Conservation (phyloP, 2,888 invertebrate species). For the Nephrotoma guestfalica region DNA sequence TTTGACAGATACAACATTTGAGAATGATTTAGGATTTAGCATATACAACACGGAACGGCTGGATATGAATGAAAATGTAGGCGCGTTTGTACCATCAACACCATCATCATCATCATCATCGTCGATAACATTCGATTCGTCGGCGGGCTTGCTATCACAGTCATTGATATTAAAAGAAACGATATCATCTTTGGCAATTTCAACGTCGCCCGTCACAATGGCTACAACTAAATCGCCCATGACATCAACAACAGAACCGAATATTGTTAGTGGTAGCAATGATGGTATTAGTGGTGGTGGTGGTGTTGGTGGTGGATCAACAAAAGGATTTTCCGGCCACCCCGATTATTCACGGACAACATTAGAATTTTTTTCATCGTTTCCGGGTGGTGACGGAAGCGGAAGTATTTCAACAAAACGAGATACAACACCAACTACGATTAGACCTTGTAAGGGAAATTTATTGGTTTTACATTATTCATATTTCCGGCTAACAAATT, state of each 20-base stretch:
- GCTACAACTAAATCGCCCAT: neutral
- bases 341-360: neutral
- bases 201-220: neutral
- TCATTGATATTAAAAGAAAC: neutral
- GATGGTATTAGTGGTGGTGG: neutral
- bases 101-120: neutral
- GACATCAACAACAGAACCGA: neutral
- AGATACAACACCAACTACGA: neutral
- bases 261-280: neutral
- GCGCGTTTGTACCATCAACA: neutral
- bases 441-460: neutral
- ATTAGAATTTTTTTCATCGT: neutral
- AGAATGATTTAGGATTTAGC: neutral
- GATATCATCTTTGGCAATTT: neutral
- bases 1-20: neutral
- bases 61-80: neutral
- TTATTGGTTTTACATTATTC: neutral
- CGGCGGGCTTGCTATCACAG: neutral
- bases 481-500: neutral
- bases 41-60: neutral
- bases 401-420: conserved; percentile 2
- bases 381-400: neutral
- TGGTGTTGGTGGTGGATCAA: neutral
- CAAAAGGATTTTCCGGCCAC: neutral
- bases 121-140: neutral